Evolutionary conservation across 2,888 invertebrate species (phyloP), one percentile per base, ranked within the genome.

Genomic region (Epistrophella euchroma): DNA sequence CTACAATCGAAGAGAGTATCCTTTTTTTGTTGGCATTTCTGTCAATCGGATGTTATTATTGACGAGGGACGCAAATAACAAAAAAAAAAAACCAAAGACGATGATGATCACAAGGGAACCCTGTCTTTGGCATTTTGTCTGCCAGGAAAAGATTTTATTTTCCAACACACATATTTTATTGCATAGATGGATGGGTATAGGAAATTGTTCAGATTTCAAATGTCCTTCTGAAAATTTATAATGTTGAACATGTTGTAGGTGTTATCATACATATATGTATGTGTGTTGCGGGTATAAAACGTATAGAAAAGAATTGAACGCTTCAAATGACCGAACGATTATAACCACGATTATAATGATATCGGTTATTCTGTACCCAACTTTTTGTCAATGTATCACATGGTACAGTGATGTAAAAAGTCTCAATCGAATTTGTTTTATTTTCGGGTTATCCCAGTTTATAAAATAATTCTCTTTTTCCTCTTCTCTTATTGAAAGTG

Each of bases 241-340:
- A 15, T 66, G 32, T 62, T 15, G 37, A 10, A 4, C 19, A 60
- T 40, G 22, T 40, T 40, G 7, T 60, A 9, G 22, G 9, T 6
- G 13, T 58, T 11, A 13, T 2, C 19, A 15, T 5, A n/a, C n/a
- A n/a, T 40, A 3, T 37, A 13, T 37, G 0, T n/a, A 7, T 17
- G 10, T 7, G 13, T 37, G 43, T 56, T 60, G 40, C 35, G 58
- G 66, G 82, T 7, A 17, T 68, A 60, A 37, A 60, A 83, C 32
- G 77, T 73, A 78, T 70, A 78, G 73, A 83, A 83, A 73, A 78
- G 78, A 83, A 73, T 60, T 83, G 73, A 73, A 76, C 52, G 73
- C 77, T 83, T 83, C 73, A 78, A 78, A 77, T 78, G 78, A 83
- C 73, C 68, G 52, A 73, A 40, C 82, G 73, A 73, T 83, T 78